Evolutionary conservation across 2,113 vertebrate genomes (phyloP).

Genomic region (Dermatemys mawii): DNA sequence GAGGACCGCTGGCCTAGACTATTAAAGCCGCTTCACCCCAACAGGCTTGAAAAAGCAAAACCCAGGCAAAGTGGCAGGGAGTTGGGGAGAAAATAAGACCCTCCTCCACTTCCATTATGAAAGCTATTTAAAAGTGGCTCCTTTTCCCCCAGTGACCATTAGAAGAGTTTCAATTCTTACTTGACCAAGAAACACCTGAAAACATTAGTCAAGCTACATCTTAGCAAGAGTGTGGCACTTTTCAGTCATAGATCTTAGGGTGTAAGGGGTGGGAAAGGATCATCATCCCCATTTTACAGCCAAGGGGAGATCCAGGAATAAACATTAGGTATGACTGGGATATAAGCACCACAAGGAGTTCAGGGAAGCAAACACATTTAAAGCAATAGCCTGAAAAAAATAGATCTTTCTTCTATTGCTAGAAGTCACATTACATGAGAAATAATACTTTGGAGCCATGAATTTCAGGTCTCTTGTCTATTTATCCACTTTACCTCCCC

Average conservation of each 20-base stretch:
- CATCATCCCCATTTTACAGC: conserved; percentile 26
- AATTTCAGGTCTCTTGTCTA: neutral
- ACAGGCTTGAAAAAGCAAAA: neutral
- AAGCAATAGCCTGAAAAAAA: neutral
- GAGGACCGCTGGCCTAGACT: no score
- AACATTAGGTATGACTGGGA: conserved; percentile 6
- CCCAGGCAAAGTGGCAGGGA: neutral
- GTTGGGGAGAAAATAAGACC: neutral
- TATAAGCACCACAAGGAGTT: neutral
- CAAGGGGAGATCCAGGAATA: conserved; percentile 3
- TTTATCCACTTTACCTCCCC: neutral
- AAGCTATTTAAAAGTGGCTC: neutral
- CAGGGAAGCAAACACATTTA: conserved; percentile 18
- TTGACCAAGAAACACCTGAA: neutral
- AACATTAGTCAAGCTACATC: neutral
- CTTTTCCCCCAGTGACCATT: neutral
- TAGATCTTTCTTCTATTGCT: neutral
- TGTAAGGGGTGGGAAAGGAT: neutral
- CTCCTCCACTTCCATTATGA: neutral
- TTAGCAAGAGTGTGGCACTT: neutral
- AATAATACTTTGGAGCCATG: neutral
- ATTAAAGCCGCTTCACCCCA: neutral
- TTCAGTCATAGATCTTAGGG: neutral
- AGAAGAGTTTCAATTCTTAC: neutral
- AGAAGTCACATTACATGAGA: neutral